Conservation (phyloP, 2,888 invertebrate genomes). For the Synanthedon formicaeformis region DNA sequence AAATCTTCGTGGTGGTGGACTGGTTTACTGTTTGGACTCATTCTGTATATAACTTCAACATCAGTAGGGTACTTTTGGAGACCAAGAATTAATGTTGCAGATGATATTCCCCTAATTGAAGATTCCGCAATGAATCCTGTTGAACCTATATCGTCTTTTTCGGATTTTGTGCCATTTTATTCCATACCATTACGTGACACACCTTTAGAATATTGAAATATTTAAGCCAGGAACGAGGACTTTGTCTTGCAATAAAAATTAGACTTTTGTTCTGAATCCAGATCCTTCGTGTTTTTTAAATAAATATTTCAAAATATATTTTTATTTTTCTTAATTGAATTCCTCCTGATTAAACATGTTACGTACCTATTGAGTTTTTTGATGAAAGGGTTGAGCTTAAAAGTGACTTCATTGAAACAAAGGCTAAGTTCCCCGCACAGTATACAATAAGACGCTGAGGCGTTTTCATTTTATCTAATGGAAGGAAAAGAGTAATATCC, state of each 20-base stretch:
- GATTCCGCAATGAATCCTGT: conserved; percentile 18
- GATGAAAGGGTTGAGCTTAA: conserved; percentile 16
- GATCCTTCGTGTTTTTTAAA: background rate
- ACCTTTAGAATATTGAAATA: conserved; percentile 4
- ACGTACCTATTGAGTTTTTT: conserved; percentile 10
- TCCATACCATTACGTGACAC: conserved; percentile 19
- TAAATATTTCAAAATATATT: conserved; percentile 1
- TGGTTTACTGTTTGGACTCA: conserved; percentile 31
- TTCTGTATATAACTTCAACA: conserved; percentile 26
- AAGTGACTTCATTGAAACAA: conserved; percentile 17
- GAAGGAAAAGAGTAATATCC: conserved; percentile 14
- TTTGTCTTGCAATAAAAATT: too few species aligned
- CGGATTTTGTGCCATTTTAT: conserved; percentile 32
- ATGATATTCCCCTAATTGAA: conserved; percentile 37
- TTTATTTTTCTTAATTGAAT: conserved; percentile 1
- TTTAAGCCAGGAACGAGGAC: background rate
- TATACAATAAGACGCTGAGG: conserved; percentile 14
- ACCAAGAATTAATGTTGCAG: conserved; percentile 13
- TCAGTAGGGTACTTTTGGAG: conserved; percentile 24
- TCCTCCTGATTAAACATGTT: conserved; percentile 10
- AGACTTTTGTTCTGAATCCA: too few species aligned
- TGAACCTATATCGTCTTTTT: conserved; percentile 32
- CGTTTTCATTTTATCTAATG: conserved; percentile 21
- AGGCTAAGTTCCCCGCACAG: conserved; percentile 13
- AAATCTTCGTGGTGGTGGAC: conserved; percentile 26